Evolutionary conservation across 2,888 invertebrate genomes (phyloP).

Genomic region (Nesidiocoris tenuis): DNA sequence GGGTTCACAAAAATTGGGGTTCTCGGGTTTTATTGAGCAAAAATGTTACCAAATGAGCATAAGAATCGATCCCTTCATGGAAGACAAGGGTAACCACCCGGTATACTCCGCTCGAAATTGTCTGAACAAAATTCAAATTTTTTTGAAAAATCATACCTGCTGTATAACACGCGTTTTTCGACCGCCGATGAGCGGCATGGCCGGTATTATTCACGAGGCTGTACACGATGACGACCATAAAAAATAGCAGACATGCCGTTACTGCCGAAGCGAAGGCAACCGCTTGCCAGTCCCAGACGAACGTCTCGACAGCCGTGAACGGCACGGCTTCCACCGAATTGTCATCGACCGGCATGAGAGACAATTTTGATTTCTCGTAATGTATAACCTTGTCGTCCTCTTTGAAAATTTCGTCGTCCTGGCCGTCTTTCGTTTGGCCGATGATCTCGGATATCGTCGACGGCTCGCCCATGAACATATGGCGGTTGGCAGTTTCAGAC

Average conservation of each 20-base stretch:
- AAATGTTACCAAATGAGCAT: too few relatives aligned
- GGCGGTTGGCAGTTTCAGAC: slow-evolving; percentile 41
- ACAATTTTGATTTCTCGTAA: slow-evolving; percentile 42
- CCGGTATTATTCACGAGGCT: slow-evolving; percentile 75
- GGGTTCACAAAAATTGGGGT: too few relatives aligned
- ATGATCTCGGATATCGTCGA: slow-evolving; percentile 49
- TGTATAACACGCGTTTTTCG: slow-evolving; percentile 74
- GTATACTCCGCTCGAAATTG: too few relatives aligned
- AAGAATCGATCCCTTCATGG: too few relatives aligned
- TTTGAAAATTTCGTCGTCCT: slow-evolving; percentile 38
- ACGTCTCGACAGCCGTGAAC: slow-evolving; percentile 54
- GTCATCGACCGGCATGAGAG: slow-evolving; percentile 41
- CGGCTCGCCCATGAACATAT: slow-evolving; percentile 47
- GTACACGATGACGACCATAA: slow-evolving; percentile 73
- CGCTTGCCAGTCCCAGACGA: slow-evolving; percentile 73
- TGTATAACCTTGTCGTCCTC: slow-evolving; percentile 32
- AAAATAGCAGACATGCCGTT: slow-evolving; percentile 75
- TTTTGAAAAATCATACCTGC: slow-evolving; percentile 53
- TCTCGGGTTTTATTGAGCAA: too few relatives aligned
- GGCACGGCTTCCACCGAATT: slow-evolving; percentile 46
- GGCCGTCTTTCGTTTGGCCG: slow-evolving; percentile 44
- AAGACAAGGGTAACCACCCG: too few relatives aligned
- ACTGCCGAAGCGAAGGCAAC: slow-evolving; percentile 71
- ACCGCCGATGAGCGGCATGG: slow-evolving; percentile 78
- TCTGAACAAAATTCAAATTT: not conserved